phyloP scores from a whole-genome alignment of 2,888 invertebrate species.

The Megamerina dolium region DNA sequence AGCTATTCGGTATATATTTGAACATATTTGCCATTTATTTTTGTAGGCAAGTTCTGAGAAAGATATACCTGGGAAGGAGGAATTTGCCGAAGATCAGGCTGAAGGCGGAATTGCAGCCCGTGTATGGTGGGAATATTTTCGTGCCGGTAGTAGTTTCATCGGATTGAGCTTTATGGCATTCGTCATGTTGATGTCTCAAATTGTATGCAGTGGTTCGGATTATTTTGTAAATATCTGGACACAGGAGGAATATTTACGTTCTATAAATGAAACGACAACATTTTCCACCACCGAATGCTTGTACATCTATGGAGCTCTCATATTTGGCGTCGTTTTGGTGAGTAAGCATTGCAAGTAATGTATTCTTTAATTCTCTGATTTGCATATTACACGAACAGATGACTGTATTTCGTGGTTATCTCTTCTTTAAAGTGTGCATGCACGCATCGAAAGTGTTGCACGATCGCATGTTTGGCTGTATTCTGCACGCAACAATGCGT shows the following conservation, averaged over 20 bases:
- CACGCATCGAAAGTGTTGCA: constrained; percentile 71
- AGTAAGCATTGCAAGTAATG: constrained; percentile 12
- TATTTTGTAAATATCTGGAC: constrained; percentile 60
- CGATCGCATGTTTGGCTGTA: constrained; percentile 74
- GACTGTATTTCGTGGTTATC: constrained; percentile 57
- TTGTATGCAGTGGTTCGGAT: constrained; percentile 56
- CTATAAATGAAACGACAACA: constrained; percentile 33
- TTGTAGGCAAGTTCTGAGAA: constrained; percentile 35
- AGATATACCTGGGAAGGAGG: constrained; percentile 34
- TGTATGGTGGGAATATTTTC: constrained; percentile 51
- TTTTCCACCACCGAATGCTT: constrained; percentile 44
- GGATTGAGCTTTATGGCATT: constrained; percentile 50
- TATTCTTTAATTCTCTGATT: background rate
- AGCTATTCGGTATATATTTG: background rate
- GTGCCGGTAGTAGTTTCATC: constrained; percentile 51
- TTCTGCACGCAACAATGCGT: constrained; percentile 69
- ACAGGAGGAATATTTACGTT: constrained; percentile 44
- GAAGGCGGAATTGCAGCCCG: constrained; percentile 46
- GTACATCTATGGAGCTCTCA: constrained; percentile 45
- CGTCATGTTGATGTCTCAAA: constrained; percentile 54
- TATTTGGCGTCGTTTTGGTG: constrained; percentile 43
- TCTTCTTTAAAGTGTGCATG: constrained; percentile 72
- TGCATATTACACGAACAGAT: constrained; percentile 25
- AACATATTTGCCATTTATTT: background rate
- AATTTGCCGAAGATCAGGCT: constrained; percentile 45